These are phyloP conservation scores for Reticulitermes speratus DNA, from an alignment of 1,140 invertebrate genomes.

Conservation along the genomic window DNA sequence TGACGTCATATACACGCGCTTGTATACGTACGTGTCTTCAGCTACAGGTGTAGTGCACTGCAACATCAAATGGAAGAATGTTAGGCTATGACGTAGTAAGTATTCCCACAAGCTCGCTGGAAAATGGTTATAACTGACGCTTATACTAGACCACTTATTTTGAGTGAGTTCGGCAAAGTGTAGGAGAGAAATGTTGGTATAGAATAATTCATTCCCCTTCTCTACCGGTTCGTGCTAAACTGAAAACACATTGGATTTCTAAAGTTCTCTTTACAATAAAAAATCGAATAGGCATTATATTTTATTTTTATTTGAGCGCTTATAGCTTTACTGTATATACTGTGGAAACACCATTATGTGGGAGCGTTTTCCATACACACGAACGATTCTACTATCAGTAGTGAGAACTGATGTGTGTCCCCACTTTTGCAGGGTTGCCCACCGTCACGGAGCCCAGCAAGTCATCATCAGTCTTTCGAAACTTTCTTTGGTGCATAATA, in stretches of 20 bases:
- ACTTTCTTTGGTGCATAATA: too few species aligned
- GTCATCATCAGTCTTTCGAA: too few species aligned
- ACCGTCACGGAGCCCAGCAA: too few species aligned
- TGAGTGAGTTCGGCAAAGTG: neutral
- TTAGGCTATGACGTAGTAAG: neutral
- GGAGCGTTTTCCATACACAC: neutral
- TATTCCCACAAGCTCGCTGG: neutral
- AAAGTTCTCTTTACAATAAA: neutral
- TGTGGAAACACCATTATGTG: neutral
- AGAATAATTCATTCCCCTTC: neutral
- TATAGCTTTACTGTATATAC: neutral
- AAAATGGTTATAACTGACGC: neutral
- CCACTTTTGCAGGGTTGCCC: neutral
- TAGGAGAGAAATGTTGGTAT: neutral
- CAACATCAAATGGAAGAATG: neutral
- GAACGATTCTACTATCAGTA: neutral
- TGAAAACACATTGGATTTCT: neutral
- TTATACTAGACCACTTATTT: neutral
- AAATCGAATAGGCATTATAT: neutral
- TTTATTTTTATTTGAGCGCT: neutral
- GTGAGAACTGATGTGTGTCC: neutral
- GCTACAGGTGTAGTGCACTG: neutral
- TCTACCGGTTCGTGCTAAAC: neutral
- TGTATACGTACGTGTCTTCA: neutral
- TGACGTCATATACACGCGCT: too few species aligned